These are phyloP conservation scores for Loxodonta africana DNA, from an alignment of 2,113 vertebrate species.

Conservation along the genomic window DNA sequence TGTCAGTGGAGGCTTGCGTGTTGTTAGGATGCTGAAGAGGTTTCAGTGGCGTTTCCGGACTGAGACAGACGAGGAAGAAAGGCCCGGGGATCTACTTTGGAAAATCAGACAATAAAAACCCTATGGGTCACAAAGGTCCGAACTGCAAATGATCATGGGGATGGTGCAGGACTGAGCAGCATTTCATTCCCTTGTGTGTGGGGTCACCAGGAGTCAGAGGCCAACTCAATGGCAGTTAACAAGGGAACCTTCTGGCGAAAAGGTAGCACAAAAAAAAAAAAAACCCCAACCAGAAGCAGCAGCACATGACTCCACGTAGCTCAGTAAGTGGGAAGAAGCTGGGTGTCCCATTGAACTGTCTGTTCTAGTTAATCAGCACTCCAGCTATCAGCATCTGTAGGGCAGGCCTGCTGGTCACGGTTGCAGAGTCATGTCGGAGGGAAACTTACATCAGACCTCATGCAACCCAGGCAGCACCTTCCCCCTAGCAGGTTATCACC, in stretches of 20 bases:
- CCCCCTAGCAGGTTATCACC: background rate
- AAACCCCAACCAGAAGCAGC: background rate
- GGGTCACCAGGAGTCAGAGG: background rate
- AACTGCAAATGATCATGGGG: background rate
- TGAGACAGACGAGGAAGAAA: background rate
- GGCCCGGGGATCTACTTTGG: background rate
- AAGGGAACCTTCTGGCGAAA: background rate
- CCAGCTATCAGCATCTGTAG: background rate
- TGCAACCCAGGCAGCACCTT: background rate
- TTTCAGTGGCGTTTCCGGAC: too few relatives aligned
- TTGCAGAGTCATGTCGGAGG: background rate
- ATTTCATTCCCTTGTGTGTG: too few relatives aligned
- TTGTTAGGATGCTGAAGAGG: background rate
- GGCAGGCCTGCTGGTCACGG: background rate
- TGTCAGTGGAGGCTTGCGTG: background rate
- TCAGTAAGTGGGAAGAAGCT: background rate
- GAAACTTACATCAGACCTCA: background rate
- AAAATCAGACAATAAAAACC: background rate
- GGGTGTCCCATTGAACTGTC: background rate
- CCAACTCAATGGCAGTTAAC: background rate
- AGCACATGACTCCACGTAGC: background rate
- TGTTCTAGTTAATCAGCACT: background rate
- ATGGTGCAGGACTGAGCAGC: background rate
- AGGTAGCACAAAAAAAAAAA: too few relatives aligned
- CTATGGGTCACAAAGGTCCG: background rate